Evolutionary conservation across 2,888 invertebrate species (phyloP), one percentile per base, ranked within the genome.

Genomic region (Cephalotes varians): DNA sequence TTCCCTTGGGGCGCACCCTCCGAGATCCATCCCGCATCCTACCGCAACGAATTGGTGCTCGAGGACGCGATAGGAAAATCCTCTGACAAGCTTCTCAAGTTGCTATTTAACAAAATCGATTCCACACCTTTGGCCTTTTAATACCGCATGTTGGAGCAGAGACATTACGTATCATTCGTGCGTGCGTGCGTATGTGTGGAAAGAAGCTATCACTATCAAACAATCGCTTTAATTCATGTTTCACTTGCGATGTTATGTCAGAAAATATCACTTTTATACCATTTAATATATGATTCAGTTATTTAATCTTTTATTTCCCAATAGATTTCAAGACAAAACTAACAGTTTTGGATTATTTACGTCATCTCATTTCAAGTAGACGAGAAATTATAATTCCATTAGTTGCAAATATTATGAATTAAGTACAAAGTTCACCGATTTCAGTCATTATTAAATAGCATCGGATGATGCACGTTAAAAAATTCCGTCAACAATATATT

Each of bases 1-100:
- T 88, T 89, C 73, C 74, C 86, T 85, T 81, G 85, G 85, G 86
- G 83, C 87, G 65, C 69, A 74, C 79, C 86, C 81, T 56, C 83
- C 77, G 81, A 60, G 69, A 86, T 85, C 77, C 85, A 82, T 83
- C 71, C 83, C 81, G 40, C 82, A 67, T 81, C 65, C 54, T 74
- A 69, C 69, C 56, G 64, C 72, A 67, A 60, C 49, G 76, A 85
- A 85, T 85, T 85, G 83, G 47, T 44, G 51, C 56, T 84, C 28
- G 49, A 62, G 81, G 56, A 72, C 44, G 31, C 31, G 31, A 28
- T 51, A 51, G 65, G 69, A 77, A 79, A 69, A 79, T 44, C 21
- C 71, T 69, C 21, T 31, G 31, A 18, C 15, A 2, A 64, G 18
- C 34, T 62, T 12, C 31, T 28, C n/a, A 28, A 21, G 34, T 28